These are phyloP conservation scores for Pseudomugil gertrudae DNA, from an alignment of 2,797 vertebrate genomes.

Conservation along the genomic window DNA sequence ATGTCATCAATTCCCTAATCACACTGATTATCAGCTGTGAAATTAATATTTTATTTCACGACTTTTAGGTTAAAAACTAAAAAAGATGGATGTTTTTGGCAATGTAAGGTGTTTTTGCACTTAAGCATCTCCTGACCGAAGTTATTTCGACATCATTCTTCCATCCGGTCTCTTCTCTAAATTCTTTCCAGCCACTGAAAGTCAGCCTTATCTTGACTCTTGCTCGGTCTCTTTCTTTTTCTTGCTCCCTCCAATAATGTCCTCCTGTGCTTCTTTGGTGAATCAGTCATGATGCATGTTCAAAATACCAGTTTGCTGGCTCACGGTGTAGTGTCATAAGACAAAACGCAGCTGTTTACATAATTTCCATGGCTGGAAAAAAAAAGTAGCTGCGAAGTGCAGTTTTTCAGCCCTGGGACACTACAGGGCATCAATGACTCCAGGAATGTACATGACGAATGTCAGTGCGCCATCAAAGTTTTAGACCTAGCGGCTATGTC, in stretches of 20 bases:
- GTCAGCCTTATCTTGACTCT: not conserved
- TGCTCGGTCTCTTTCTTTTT: not conserved
- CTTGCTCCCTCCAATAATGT: not conserved
- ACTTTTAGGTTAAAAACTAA: no score
- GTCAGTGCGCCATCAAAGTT: conserved; percentile 2
- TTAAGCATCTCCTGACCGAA: no score
- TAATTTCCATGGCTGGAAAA: not conserved
- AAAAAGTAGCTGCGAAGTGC: no score
- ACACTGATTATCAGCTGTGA: no score
- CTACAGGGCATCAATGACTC: no score
- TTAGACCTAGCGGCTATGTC: not conserved
- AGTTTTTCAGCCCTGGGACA: no score
- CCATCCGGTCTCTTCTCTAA: not conserved
- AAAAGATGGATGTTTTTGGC: no score
- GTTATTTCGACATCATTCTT: not conserved
- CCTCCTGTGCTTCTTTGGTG: not conserved
- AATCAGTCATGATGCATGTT: not conserved
- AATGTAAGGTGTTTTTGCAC: no score
- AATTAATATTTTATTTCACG: no score
- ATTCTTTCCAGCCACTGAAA: not conserved
- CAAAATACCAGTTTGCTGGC: not conserved
- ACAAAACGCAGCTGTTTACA: not conserved
- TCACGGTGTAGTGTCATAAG: not conserved
- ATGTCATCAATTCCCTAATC: no score
- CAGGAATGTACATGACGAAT: no score